phyloP scores from a whole-genome alignment of 2,888 invertebrate genomes.

The Harpalus rubripes region DNA sequence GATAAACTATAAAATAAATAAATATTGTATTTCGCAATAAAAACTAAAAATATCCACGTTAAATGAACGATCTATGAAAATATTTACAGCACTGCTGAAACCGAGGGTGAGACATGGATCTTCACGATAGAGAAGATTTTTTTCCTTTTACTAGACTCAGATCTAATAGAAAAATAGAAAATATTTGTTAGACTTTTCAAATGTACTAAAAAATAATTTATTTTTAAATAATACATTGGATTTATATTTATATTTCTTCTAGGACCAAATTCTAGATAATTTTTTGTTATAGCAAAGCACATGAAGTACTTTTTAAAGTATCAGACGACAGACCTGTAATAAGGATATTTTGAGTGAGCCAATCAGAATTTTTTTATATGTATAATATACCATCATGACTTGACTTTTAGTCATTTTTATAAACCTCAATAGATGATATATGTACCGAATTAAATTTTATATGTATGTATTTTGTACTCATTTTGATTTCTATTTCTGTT shows the following conservation, averaged over 20 bases:
- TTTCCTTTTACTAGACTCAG: conserved; percentile 47
- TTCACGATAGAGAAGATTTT: conserved; percentile 25
- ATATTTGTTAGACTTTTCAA: conserved; percentile 43
- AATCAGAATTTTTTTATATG: neutral
- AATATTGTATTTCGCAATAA: neutral
- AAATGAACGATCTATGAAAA: conserved; percentile 1
- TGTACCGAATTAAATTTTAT: too few species aligned
- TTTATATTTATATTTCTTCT: neutral
- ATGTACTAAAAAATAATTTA: conserved; percentile 36
- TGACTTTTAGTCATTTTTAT: too few species aligned
- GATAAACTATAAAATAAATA: neutral
- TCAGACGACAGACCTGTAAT: neutral
- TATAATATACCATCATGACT: too few species aligned
- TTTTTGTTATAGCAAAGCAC: neutral
- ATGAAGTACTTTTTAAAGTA: neutral
- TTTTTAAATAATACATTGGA: conserved; percentile 13
- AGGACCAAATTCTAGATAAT: neutral
- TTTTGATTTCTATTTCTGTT: too few species aligned
- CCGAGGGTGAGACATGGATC: conserved; percentile 63
- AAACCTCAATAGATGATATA: too few species aligned
- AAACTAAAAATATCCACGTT: neutral
- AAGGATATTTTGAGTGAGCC: neutral
- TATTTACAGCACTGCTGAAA: conserved; percentile 59
- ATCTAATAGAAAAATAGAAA: conserved; percentile 65
- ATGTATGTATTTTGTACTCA: too few species aligned